Percentiles rank a stretch among this genome's conserved stretches.
Conservation (phyloP, 2,888 invertebrate species). For the Cheilosia impressa region DNA sequence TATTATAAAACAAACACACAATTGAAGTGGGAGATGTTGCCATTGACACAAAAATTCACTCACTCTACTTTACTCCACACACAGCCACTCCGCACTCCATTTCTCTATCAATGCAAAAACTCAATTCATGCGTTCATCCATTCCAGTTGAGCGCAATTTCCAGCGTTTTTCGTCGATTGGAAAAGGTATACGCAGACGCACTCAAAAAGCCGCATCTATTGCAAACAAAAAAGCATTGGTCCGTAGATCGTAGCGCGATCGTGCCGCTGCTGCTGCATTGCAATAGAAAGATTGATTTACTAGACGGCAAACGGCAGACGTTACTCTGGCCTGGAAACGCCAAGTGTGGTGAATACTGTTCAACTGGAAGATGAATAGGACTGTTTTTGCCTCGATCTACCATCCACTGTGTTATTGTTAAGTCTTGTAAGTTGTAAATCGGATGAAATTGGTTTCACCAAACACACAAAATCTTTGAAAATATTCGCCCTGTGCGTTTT, state of each 20-base stretch:
- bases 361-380: slow-evolving; percentile 55
- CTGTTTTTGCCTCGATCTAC: slow-evolving; percentile 10
- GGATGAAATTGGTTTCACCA: slow-evolving; percentile 62
- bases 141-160: slow-evolving; percentile 61
- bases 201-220: slow-evolving; percentile 23
- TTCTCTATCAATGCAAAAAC: background rate
- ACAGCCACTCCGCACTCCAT: slow-evolving; percentile 46
- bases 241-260: slow-evolving; percentile 11
- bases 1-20: slow-evolving; percentile 17
- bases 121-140: slow-evolving; percentile 41
- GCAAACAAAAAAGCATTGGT: slow-evolving; percentile 13
- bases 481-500: slow-evolving; percentile 54
- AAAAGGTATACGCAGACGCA: slow-evolving; percentile 21
- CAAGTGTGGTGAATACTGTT: slow-evolving; percentile 43
- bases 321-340: slow-evolving; percentile 42
- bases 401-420: background rate
- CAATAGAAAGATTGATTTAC: slow-evolving; percentile 20
- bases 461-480: slow-evolving; percentile 52
- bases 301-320: background rate
- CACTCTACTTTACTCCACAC: slow-evolving; percentile 17
- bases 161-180: slow-evolving; percentile 2
- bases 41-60: slow-evolving; percentile 5
- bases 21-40: slow-evolving; percentile 2
- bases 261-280: slow-evolving; percentile 8
- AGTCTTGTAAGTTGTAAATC: slow-evolving; percentile 38